Evolutionary conservation across 1,140 invertebrate genomes (phyloP).

Genomic region (Drosophila santomea): DNA sequence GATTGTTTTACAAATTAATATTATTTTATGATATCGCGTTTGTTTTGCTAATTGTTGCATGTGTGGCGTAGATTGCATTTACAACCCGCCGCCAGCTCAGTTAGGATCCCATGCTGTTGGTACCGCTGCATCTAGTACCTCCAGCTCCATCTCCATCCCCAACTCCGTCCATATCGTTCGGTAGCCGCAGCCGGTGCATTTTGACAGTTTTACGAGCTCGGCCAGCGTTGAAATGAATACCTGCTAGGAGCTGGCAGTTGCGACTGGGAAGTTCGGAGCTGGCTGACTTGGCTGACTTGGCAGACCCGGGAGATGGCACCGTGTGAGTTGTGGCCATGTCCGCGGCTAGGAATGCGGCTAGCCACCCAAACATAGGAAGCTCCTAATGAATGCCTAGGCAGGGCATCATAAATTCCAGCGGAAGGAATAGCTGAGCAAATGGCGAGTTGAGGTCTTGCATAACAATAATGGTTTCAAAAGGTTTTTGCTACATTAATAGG

Average conservation of each 20-base stretch:
- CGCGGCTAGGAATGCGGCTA: constrained; percentile 65
- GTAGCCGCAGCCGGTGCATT: constrained; percentile 80
- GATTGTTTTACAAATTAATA: constrained; percentile 84
- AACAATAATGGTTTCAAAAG: background rate
- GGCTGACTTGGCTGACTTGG: background rate
- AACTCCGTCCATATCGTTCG: constrained; percentile 30
- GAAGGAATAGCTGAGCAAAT: constrained; percentile 24
- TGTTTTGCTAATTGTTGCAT: constrained; percentile 84
- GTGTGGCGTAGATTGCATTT: constrained; percentile 83
- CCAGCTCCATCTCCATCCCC: background rate
- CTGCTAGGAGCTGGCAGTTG: constrained; percentile 38
- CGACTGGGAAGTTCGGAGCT: constrained; percentile 10
- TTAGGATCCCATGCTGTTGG: constrained; percentile 15
- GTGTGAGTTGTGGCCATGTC: constrained; percentile 75
- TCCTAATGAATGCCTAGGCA: constrained; percentile 72
- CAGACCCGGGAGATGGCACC: constrained; percentile 21
- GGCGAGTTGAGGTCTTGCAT: background rate
- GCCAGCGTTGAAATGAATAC: constrained; percentile 75
- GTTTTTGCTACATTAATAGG: no score
- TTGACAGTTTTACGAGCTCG: constrained; percentile 83
- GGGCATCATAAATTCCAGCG: constrained; percentile 56
- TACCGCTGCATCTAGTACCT: constrained; percentile 10
- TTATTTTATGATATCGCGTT: constrained; percentile 84
- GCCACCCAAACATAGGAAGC: constrained; percentile 78
- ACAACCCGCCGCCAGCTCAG: constrained; percentile 40